Base-by-base conservation (phyloP, 2,888 invertebrate species). In the Panorpa germanica region DNA sequence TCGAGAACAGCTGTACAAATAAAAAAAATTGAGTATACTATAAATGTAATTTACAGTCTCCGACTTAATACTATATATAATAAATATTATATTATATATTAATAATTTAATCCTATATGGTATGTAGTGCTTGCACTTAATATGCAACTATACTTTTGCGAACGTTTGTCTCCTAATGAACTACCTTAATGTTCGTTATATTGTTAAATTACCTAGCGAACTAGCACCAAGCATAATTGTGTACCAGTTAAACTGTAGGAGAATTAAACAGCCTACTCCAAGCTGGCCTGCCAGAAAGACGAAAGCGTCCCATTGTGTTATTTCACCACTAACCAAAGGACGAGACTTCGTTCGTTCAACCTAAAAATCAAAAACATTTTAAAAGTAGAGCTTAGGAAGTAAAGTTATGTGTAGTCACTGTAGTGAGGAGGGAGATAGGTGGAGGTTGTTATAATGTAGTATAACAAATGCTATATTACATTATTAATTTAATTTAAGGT, bases 191-290 rank as follows among this genome's bases (percentile, higher is more conserved):
- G 4, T 22, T n/a, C 21, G 10, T n/a, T 21, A n/a, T 21, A 21
- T n/a, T n/a, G n/a, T n/a, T n/a, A n/a, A 57, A 57, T 51, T 41
- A 63, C 76, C 63, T 55, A 85, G 58, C 17, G 83, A 85, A 46
- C 75, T 74, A 3, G 82, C 78, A 25, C 85, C 85, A 11, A 88
- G 53, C 13, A 74, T 48, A 25, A 86, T 64, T 42, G 80, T 81
- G 42, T 80, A 77, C 67, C 78, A 83, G 52, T 96, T 95, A 1
- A 98, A 59, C 47, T 95, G 90, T n/a, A 91, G 50, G 4, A 98
- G 59, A 23, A 98, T 65, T 0, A 69, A 58, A 4, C 93, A 59
- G 0, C 88, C 88, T 1, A 78, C 43, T 33, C 77, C 71, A 15
- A 96, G 62, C 48, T 95, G 88, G 0, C 70, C 71, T 0, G 70